Base-by-base conservation (phyloP, 2,888 invertebrate genomes). In the Furcula furcula region DNA sequence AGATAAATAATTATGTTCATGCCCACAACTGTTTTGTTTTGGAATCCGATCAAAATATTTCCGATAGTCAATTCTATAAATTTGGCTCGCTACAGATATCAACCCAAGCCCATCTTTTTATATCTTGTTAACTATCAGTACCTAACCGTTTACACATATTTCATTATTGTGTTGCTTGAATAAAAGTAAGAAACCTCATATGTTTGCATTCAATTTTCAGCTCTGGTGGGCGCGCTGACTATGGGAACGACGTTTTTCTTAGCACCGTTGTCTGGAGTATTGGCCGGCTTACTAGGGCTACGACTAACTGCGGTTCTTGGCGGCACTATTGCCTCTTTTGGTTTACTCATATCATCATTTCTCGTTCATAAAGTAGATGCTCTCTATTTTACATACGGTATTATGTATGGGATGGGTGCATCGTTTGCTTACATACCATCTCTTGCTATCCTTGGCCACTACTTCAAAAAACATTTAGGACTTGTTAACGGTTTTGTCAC, bases 381-480 rank as follows among this genome's bases (percentile, higher is more conserved):
- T 9, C 90, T 98, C 32, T 97, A 93, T 77, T 89, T 97, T 40
- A 97, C 97, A 0, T 97, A 96, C 71, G 97, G 98, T 6, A 83
- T 97, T 15, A 92, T 97, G 91, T 95, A 96, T 55, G 98, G 98
- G 0, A 72, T 95, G 15, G 98, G 98, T 6, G 95, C 96, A 2
- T 96, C 97, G 0, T 85, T 97, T 28, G 94, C 95, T 0, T 98
- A 98, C 79, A 97, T 97, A 0, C 98, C 98, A 7, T 97, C 97
- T 3, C 80, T 98, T 29, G 97, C 96, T 23, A 96, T 98, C 48
- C 89, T 98, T 10, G 97, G 97, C 0, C 97, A 98, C 68, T 98
- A 98, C 77, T 98, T 97, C 81, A 94, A 95, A 66, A 92, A 91
- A 31, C 93, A 94, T 63, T 89, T 98, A 58, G 97, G 97, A 0